Evolutionary conservation across 2,797 vertebrate genomes (phyloP).

Genomic region (Eospalax fontanierii): DNA sequence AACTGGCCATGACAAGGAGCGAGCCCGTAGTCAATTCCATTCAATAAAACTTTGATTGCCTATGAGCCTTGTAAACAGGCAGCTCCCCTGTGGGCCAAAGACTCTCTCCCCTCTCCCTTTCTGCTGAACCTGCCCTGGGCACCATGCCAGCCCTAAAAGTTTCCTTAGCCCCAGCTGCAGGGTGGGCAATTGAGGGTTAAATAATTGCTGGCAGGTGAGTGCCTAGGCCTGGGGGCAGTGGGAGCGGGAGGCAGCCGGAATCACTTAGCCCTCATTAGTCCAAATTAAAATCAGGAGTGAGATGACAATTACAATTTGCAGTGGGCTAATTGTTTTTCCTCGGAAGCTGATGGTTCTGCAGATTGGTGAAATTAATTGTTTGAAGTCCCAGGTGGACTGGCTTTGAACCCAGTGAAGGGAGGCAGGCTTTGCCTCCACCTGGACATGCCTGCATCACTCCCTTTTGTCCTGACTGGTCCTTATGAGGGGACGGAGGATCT

Average conservation of each 20-base stretch:
- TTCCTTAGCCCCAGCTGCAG: not conserved
- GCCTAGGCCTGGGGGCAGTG: not conserved
- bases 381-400: conserved; percentile 86
- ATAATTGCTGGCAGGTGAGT: conserved; percentile 37
- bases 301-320: conserved; percentile 91
- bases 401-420: conserved; percentile 70
- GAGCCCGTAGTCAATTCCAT: conserved; percentile 84
- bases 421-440: not conserved
- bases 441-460: not conserved
- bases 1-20: conserved; percentile 86
- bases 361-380: conserved; percentile 88
- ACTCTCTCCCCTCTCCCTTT: not conserved
- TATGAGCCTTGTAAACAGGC: conserved; percentile 84
- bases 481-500: not conserved
- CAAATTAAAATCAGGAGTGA: conserved; percentile 90
- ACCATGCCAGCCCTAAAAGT: not conserved
- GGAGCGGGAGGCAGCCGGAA: conserved; percentile 76
- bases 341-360: conserved; percentile 84
- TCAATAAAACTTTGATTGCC: conserved; percentile 86
- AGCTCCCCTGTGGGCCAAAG: conserved; percentile 71
- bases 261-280: conserved; percentile 89
- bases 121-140: not conserved
- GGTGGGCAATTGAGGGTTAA: conserved; percentile 57
- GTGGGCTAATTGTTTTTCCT: conserved; percentile 88
- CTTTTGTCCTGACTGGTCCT: not conserved